Conservation (phyloP, 2,113 vertebrate genomes). For the Caranx ignobilis region DNA sequence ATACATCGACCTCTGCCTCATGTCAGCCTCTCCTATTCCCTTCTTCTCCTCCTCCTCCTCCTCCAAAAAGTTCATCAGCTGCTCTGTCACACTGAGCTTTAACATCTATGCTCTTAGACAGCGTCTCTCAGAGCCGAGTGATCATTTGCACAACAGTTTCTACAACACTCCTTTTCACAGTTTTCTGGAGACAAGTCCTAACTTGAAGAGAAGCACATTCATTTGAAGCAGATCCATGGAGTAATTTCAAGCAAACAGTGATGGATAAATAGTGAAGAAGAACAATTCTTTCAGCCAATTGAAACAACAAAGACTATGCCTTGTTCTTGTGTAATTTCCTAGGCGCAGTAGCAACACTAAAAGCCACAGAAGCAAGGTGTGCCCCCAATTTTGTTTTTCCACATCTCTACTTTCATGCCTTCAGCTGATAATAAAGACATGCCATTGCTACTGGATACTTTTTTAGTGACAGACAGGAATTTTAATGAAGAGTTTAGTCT, state of each 20-base stretch:
- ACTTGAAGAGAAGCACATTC: neutral
- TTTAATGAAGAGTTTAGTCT: neutral
- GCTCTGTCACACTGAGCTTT: neutral
- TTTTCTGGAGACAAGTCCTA: slow-evolving; percentile 3
- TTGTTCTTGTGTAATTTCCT: too few species aligned
- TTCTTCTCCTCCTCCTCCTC: neutral
- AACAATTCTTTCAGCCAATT: slow-evolving; percentile 14
- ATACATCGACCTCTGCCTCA: slow-evolving; percentile 6
- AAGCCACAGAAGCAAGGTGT: too few species aligned
- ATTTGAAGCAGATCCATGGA: neutral
- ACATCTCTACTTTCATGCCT: neutral
- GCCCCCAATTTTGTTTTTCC: neutral
- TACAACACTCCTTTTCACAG: neutral
- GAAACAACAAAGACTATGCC: too few species aligned
- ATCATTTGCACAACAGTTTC: neutral
- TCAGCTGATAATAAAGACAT: neutral
- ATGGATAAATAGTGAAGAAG: neutral
- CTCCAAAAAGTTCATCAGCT: slow-evolving; percentile 4
- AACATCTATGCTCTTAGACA: neutral
- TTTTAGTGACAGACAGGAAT: neutral
- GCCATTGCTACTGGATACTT: neutral
- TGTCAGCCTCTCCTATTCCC: neutral
- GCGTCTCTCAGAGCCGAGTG: neutral
- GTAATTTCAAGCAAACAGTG: slow-evolving; percentile 17
- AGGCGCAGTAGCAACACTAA: too few species aligned